Evolutionary conservation across 2,888 invertebrate species (phyloP), one percentile per base, ranked within the genome.

Genomic region (Lagria hirta): DNA sequence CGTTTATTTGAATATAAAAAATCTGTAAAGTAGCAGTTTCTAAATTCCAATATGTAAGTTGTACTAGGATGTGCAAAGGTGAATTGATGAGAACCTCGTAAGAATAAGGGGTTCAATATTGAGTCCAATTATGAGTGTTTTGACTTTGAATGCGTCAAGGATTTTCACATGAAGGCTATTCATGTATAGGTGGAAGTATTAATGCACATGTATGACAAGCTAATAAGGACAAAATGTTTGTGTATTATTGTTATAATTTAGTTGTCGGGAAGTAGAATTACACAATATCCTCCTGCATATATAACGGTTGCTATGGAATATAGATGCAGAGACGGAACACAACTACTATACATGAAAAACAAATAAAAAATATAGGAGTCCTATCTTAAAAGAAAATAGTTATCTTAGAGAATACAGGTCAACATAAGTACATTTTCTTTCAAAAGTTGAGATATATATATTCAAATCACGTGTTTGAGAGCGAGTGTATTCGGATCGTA

Each of bases 401-500:
- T n/a, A n/a, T n/a, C n/a, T n/a, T n/a, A n/a, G n/a, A n/a, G n/a
- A n/a, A n/a, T n/a, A n/a, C n/a, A 28, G 21, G 37, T 37, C 37
- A 33, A 37, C 27, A 48, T 44, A 32, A 46, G 52, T 49, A 51
- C 45, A 43, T 50, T 42, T 51, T 44, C 46, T 48, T 41, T 32
- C 32, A 16, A n/a, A n/a, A n/a, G n/a, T 42, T 48, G 42, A 54
- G 55, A 57, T 57, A 64, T 66, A 66, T 60, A 65, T 66, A 71
- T 71, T 71, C 69, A 66, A 69, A 70, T 69, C 71, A 66, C 69
- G 70, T 60, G 65, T 66, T 67, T 65, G 62, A 65, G 64, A 64
- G 64, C 63, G 64, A 66, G 65, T 63, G 62, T 65, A 66, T 68
- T 68, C 68, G 65, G 61, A 66, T 67, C 61, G 66, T 66, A 68